phyloP scores from a whole-genome alignment of 2,888 invertebrate species.

The Synergus gifuensis region DNA sequence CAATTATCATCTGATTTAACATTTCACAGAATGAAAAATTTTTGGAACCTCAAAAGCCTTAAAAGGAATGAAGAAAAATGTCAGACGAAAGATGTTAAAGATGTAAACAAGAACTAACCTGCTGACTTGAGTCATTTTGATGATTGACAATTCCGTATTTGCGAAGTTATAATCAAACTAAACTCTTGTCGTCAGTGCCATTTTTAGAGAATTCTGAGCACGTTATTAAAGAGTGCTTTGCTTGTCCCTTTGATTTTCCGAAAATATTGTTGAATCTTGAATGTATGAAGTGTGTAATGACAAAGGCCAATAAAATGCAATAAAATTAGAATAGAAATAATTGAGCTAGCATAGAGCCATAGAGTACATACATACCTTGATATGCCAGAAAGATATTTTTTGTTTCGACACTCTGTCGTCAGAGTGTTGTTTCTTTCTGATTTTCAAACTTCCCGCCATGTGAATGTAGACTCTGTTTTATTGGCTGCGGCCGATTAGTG shows the following conservation, averaged over 20 bases:
- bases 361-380: too few species aligned
- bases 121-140: constrained; percentile 71
- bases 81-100: constrained; percentile 48
- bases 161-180: neutral
- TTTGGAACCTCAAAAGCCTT: neutral
- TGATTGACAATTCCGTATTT: neutral
- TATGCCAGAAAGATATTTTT: too few species aligned
- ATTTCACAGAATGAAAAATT: neutral
- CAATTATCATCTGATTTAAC: neutral
- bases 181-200: neutral
- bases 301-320: too few species aligned
- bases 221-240: neutral
- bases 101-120: constrained; percentile 70
- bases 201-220: neutral
- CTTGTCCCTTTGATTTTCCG: neutral
- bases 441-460: too few species aligned
- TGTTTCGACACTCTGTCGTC: too few species aligned
- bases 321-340: too few species aligned
- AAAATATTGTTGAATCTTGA: neutral
- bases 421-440: too few species aligned
- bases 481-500: too few species aligned
- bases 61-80: neutral
- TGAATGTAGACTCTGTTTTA: too few species aligned
- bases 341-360: too few species aligned
- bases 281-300: too few species aligned